phyloP scores from a whole-genome alignment of 2,797 vertebrate species.

The Lagocephalus sceleratus region DNA sequence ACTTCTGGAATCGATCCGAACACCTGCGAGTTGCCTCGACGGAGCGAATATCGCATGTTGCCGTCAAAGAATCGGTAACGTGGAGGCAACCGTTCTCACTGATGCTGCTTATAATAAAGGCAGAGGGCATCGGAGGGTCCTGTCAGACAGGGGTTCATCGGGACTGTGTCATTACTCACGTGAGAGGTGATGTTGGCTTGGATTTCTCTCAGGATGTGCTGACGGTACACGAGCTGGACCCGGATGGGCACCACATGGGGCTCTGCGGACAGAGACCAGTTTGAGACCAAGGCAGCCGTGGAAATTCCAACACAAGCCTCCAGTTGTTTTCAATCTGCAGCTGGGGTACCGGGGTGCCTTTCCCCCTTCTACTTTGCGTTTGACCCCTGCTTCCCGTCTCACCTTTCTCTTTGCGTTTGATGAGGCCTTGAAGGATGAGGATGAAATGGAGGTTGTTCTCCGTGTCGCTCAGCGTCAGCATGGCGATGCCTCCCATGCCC shows the following conservation, averaged over 20 bases:
- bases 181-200: slow-evolving; percentile 82
- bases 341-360: too few species aligned
- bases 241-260: slow-evolving; percentile 74
- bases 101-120: neutral
- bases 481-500: slow-evolving; percentile 85
- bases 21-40: too few species aligned
- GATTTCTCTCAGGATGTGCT: slow-evolving; percentile 83
- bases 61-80: too few species aligned
- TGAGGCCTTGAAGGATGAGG: slow-evolving; percentile 86
- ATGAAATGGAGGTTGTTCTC: slow-evolving; percentile 97
- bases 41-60: too few species aligned
- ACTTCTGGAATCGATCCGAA: too few species aligned
- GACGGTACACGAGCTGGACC: slow-evolving; percentile 85
- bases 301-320: too few species aligned
- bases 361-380: too few species aligned
- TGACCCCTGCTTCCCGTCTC: slow-evolving; percentile 26
- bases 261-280: slow-evolving; percentile 60
- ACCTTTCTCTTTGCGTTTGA: slow-evolving; percentile 74
- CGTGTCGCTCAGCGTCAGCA: slow-evolving; percentile 89
- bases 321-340: too few species aligned
- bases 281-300: neutral
- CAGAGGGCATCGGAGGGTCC: neutral
- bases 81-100: neutral
- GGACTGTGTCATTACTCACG: slow-evolving; percentile 69
- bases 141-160: too few species aligned